Evolutionary conservation across 2,888 invertebrate species (phyloP).

Genomic region (Quadroppia sp.): DNA sequence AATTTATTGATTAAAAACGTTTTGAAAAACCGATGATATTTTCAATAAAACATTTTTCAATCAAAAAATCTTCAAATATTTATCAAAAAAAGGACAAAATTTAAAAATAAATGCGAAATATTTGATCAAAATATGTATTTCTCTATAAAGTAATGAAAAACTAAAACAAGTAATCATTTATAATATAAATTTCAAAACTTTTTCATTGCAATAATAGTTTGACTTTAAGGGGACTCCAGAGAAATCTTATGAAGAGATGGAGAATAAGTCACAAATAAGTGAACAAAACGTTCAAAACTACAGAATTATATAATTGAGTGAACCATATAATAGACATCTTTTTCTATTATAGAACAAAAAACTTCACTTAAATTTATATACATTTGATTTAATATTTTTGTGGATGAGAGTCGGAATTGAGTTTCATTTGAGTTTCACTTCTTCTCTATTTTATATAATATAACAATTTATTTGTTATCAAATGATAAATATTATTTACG

Average conservation of each 20-base stretch:
- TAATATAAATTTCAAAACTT: slow-evolving; percentile 27
- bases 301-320: neutral
- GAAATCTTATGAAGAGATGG: slow-evolving; percentile 5
- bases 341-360: neutral
- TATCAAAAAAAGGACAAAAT: too few relatives aligned
- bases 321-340: neutral
- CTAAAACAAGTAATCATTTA: neutral
- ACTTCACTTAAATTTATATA: slow-evolving; percentile 8
- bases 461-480: neutral
- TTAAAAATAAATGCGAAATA: too few relatives aligned
- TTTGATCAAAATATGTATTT: too few relatives aligned
- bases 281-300: neutral
- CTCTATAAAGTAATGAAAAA: neutral
- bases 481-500: too few relatives aligned
- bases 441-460: neutral
- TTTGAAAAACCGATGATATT: too few relatives aligned
- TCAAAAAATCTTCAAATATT: too few relatives aligned
- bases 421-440: neutral
- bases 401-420: neutral
- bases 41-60: too few relatives aligned
- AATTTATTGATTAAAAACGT: too few relatives aligned
- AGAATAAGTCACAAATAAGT: slow-evolving; percentile 26
- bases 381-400: neutral
- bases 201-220: neutral
- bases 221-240: slow-evolving; percentile 32